These are phyloP conservation scores for Diarsia dahlii DNA, from an alignment of 2,888 invertebrate species.

Conservation along the genomic window DNA sequence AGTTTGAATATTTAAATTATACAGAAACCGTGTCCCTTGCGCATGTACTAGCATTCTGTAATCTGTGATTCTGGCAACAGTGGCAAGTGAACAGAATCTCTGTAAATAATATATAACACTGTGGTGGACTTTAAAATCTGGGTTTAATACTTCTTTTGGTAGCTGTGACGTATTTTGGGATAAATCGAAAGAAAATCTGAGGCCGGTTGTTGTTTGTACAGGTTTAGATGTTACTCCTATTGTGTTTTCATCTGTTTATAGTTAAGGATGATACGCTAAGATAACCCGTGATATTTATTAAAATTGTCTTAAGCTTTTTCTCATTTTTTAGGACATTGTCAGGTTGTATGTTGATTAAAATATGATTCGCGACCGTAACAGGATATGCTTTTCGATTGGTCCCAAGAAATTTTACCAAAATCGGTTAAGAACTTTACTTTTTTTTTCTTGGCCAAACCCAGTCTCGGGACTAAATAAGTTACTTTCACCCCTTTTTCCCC, in stretches of 20 bases:
- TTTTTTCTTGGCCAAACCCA: too few species aligned
- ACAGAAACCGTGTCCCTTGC: conserved; percentile 51
- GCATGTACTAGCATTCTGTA: conserved; percentile 2
- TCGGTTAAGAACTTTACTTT: too few species aligned
- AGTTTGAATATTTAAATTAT: conserved; percentile 64
- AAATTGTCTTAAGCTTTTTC: too few species aligned
- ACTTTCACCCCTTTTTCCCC: too few species aligned
- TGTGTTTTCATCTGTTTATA: background rate
- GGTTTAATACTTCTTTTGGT: conserved; percentile 36
- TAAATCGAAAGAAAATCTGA: background rate
- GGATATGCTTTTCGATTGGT: too few species aligned
- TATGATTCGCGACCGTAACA: too few species aligned
- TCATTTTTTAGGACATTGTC: too few species aligned
- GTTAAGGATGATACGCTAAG: background rate
- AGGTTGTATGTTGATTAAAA: too few species aligned
- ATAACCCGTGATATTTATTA: too few species aligned
- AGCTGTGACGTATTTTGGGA: conserved; percentile 30
- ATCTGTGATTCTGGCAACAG: conserved; percentile 28
- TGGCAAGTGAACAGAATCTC: conserved; percentile 38
- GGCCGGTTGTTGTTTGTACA: background rate
- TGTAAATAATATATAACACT: conserved; percentile 55
- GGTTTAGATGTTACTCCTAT: background rate
- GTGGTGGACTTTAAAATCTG: conserved; percentile 38
- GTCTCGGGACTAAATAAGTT: too few species aligned
- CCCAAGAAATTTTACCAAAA: too few species aligned